A percentile compares a stretch with the other conserved stretches of the same genome.
These are phyloP conservation scores for Dorcus parallelipipedus DNA, from an alignment of 2,888 invertebrate genomes.

Conservation along the genomic window DNA sequence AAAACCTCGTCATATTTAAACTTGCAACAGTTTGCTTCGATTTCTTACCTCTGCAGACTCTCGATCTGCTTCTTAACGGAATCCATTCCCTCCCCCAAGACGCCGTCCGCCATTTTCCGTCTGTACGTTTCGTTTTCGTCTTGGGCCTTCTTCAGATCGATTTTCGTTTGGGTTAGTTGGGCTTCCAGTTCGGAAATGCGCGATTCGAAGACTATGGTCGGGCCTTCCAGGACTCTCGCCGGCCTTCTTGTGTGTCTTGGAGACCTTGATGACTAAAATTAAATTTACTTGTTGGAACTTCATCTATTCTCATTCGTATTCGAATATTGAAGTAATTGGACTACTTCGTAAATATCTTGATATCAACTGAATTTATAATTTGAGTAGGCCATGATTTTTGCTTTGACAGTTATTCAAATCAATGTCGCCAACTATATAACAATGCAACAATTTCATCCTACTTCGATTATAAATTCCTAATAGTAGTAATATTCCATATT, in stretches of 20 bases:
- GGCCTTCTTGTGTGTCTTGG: conserved; percentile 33
- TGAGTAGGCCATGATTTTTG: too few relatives aligned
- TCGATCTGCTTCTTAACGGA: conserved; percentile 66
- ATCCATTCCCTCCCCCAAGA: conserved; percentile 58
- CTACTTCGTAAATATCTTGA: not conserved
- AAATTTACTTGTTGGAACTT: not conserved
- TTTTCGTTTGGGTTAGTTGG: conserved; percentile 72
- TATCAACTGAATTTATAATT: not conserved
- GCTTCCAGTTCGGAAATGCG: conserved; percentile 82
- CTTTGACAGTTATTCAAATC: too few relatives aligned
- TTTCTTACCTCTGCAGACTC: conserved; percentile 59
- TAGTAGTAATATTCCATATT: too few relatives aligned
- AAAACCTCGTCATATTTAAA: not conserved
- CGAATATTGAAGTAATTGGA: too few relatives aligned
- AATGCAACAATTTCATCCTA: too few relatives aligned
- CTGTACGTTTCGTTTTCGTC: conserved; percentile 60
- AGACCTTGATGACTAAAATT: conserved; percentile 30
- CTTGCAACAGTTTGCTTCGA: too few relatives aligned
- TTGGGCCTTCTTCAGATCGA: conserved; percentile 71
- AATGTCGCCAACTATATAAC: too few relatives aligned
- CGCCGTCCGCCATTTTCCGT: conserved; percentile 46
- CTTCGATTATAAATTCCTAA: too few relatives aligned
- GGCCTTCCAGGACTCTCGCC: conserved; percentile 60
- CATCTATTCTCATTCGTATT: not conserved
- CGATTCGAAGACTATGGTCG: conserved; percentile 79